A percentile compares a stretch with the other conserved stretches of the same genome.
phyloP scores from a whole-genome alignment of 2,888 invertebrate species.

The Rhamphomyia laevipes region DNA sequence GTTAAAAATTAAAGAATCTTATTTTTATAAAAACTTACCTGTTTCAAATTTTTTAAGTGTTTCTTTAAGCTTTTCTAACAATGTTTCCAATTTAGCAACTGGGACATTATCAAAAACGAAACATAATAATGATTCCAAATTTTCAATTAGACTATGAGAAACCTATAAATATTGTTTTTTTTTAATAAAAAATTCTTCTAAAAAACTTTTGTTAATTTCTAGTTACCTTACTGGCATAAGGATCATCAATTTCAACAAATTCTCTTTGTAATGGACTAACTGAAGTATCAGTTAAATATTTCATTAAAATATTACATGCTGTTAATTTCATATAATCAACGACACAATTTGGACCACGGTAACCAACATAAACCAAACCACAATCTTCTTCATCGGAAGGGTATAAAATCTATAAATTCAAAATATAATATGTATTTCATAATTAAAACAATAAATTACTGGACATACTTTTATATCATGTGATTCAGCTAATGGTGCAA shows the following conservation, averaged over 20 bases:
- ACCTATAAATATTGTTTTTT: conserved; percentile 4
- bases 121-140: conserved; percentile 56
- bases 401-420: conserved; percentile 9
- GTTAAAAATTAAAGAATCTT: background rate
- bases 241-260: conserved; percentile 72
- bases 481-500: conserved; percentile 50
- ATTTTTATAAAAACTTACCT: conserved; percentile 14
- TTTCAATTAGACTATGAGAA: conserved; percentile 47
- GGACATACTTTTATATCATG: conserved; percentile 41
- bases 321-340: conserved; percentile 46
- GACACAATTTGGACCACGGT: conserved; percentile 60
- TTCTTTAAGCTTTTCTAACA: conserved; percentile 45
- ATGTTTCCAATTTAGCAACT: conserved; percentile 47
- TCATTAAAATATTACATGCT: conserved; percentile 56
- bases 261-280: conserved; percentile 72
- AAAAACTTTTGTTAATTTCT: no score
- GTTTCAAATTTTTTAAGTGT: conserved; percentile 40
- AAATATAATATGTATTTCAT: background rate
- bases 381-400: conserved; percentile 76
- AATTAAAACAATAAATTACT: background rate
- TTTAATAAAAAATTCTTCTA: no score
- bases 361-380: conserved; percentile 65
- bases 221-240: conserved; percentile 63
- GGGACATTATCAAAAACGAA: conserved; percentile 68
- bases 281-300: conserved; percentile 78